These are phyloP conservation scores for Drosophila villosipedis DNA, from an alignment of 2,888 invertebrate genomes.

Conservation along the genomic window DNA sequence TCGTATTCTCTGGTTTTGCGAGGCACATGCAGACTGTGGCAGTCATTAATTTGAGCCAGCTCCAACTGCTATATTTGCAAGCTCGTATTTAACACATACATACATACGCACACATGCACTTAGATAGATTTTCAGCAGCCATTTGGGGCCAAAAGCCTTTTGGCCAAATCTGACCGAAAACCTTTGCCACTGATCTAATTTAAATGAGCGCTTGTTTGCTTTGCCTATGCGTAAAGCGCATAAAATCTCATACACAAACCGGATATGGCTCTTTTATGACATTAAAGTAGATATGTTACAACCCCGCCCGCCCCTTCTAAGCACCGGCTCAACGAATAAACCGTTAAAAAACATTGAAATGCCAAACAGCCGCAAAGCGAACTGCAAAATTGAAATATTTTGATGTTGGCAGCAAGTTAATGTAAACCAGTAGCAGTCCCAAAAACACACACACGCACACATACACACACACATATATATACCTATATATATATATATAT, in stretches of 20 bases:
- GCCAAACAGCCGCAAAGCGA: slow-evolving; percentile 71
- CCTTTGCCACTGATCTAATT: slow-evolving; percentile 64
- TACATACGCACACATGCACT: slow-evolving; percentile 4
- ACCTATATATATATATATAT: neutral
- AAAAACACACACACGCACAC: slow-evolving; percentile 21
- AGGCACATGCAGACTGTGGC: slow-evolving; percentile 20
- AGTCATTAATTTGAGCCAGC: slow-evolving; percentile 41
- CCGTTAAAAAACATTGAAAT: slow-evolving; percentile 62
- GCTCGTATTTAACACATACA: slow-evolving; percentile 21
- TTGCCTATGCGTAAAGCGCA: slow-evolving; percentile 51
- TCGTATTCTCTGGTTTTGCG: neutral
- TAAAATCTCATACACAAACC: slow-evolving; percentile 67
- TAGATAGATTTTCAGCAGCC: slow-evolving; percentile 22
- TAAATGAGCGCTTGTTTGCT: slow-evolving; percentile 58
- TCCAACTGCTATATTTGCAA: slow-evolving; percentile 11
- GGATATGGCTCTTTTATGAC: slow-evolving; percentile 69
- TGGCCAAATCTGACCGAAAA: slow-evolving; percentile 32
- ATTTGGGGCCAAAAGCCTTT: slow-evolving; percentile 22
- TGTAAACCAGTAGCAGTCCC: slow-evolving; percentile 51
- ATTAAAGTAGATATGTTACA: slow-evolving; percentile 41
- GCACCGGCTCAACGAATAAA: slow-evolving; percentile 33
- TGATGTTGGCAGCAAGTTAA: slow-evolving; percentile 70
- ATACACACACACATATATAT: neutral
- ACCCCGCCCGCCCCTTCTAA: too few relatives aligned
- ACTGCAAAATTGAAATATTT: slow-evolving; percentile 78